Percentiles rank a stretch among this genome's conserved stretches.
Conservation (phyloP, 1,140 invertebrate genomes). For the Carcinoscorpius rotundicauda region DNA sequence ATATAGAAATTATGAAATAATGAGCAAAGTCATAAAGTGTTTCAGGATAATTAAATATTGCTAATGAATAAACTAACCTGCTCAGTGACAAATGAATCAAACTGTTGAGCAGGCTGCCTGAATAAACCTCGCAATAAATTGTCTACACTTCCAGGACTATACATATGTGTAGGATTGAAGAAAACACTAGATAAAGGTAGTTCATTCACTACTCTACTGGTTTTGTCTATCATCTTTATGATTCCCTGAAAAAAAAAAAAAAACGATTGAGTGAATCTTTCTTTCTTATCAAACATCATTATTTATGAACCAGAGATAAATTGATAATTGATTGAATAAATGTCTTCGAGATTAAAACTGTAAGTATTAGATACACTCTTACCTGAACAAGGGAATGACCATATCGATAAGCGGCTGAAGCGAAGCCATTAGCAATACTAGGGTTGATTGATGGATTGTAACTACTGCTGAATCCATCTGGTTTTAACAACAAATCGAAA, state of each 20-base stretch:
- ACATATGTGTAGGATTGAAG: conserved; percentile 84
- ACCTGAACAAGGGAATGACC: conserved; percentile 58
- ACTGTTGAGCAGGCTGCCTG: conserved; percentile 70
- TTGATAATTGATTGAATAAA: too few relatives aligned
- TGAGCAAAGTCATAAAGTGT: too few relatives aligned
- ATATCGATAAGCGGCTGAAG: conserved; percentile 42
- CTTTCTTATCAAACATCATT: too few relatives aligned
- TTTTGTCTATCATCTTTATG: too few relatives aligned
- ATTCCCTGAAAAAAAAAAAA: too few relatives aligned
- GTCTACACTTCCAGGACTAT: conserved; percentile 50
- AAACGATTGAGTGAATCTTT: too few relatives aligned
- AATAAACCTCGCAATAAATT: conserved; percentile 74
- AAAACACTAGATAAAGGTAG: too few relatives aligned
- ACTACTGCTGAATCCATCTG: conserved; percentile 30
- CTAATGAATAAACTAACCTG: conserved; percentile 4
- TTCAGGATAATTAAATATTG: too few relatives aligned
- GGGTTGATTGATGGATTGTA: conserved; percentile 35
- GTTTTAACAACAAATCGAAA: conserved; percentile 25
- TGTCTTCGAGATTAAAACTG: too few relatives aligned
- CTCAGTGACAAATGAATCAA: conserved; percentile 4
- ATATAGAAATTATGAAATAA: too few relatives aligned
- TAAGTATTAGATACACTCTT: not conserved
- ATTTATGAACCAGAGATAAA: too few relatives aligned
- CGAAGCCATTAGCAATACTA: conserved; percentile 35
- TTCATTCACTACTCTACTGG: too few relatives aligned